Evolutionary conservation across 2,888 invertebrate species (phyloP), one percentile per base, ranked within the genome.

Genomic region (Caenorhabditis sp.): DNA sequence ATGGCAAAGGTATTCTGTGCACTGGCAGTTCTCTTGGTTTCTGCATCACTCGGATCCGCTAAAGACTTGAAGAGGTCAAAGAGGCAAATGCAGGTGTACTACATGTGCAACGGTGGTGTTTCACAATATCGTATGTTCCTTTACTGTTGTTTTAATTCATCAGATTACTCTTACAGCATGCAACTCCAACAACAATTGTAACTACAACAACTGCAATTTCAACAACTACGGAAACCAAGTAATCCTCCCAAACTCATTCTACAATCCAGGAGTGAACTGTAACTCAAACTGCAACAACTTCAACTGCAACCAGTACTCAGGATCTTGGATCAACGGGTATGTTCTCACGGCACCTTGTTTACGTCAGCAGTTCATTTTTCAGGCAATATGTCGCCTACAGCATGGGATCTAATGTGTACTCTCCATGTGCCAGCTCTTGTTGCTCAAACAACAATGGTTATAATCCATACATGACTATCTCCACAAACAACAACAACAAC

Each of bases 341-440:
- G 10, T 19, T 4, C 49, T 49, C 22, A 38, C 31, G 5, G 7
- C 31, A 6, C 31, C 31, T 31, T 31, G 31, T 31, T 31, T 31
- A 7, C 4, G 31, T 31, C 7, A 31, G 4, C 1, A 54, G 2
- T 19, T 28, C 22, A 8, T 10, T 26, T 85, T 87, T 35, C 73
- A 87, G 87, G 19, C 86, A 85, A 59, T 88, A 86, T 56, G 85
- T 88, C 5, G 88, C 88, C 35, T 88, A 88, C 72, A 76, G 66
- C 19, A 74, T 80, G 28, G 82, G 80, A n/a, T 84, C 81, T 0
- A 85, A 85, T 58, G 82, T 72, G 22, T 88, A 88, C 64, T 86
- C 84, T n/a, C 79, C 88, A 24, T 88, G 88, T 74, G 88, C 88
- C 14, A 85, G 85, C 35, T 75, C 80, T 8, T 88, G 88, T 51